phyloP scores from a whole-genome alignment of 2,113 vertebrate genomes.

The Tyrannus savana region DNA sequence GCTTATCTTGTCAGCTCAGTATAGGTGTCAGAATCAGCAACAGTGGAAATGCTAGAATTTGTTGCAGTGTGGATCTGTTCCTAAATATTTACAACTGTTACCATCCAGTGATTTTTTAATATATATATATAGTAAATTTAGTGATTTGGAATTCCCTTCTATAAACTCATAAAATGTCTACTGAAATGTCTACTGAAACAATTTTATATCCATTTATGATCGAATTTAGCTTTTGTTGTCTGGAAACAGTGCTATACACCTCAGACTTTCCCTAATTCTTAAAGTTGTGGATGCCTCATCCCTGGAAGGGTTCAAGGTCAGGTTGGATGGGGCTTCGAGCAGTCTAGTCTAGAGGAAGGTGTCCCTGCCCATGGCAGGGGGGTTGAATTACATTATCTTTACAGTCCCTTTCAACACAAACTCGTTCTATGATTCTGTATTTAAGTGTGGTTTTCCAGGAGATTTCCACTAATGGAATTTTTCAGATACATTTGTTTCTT shows the following conservation, averaged over 20 bases:
- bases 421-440: neutral
- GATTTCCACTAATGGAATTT: neutral
- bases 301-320: neutral
- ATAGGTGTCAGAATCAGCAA: neutral
- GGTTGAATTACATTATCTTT: neutral
- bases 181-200: neutral
- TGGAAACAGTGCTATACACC: neutral
- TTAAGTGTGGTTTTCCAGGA: neutral
- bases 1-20: neutral
- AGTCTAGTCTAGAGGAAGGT: neutral
- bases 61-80: neutral
- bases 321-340: neutral
- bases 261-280: neutral
- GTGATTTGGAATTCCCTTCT: neutral
- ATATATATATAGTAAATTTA: neutral
- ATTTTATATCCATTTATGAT: neutral
- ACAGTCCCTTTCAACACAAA: neutral
- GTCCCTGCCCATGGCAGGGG: neutral
- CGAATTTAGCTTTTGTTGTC: neutral
- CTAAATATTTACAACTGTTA: neutral
- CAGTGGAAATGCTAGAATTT: neutral
- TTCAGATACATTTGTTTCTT: neutral
- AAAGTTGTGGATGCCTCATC: neutral
- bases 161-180: neutral
- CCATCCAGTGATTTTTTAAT: neutral